A percentile compares a stretch with the other conserved stretches of the same genome.
These are phyloP conservation scores for Exephanes ischioxanthus DNA, from an alignment of 2,888 invertebrate species.

Conservation along the genomic window DNA sequence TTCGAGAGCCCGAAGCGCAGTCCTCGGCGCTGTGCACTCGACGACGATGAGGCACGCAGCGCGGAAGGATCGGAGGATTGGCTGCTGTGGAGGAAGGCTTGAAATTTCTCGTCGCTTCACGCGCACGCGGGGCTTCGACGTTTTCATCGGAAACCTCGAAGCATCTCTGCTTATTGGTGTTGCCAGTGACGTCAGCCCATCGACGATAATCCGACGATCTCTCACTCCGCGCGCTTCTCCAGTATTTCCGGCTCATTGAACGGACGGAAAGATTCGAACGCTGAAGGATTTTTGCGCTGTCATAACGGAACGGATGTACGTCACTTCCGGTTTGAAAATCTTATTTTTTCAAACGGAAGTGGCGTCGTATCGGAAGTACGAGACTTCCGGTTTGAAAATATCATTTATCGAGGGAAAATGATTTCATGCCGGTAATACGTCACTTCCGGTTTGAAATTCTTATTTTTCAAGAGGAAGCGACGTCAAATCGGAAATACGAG, in stretches of 20 bases:
- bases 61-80: background rate
- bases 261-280: background rate
- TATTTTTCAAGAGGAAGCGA: too few species aligned
- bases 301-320: background rate
- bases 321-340: too few species aligned
- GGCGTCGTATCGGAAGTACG: too few species aligned
- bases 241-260: constrained; percentile 42
- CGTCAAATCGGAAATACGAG: too few species aligned
- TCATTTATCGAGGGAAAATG: too few species aligned
- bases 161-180: constrained; percentile 66
- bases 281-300: background rate
- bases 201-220: constrained; percentile 29
- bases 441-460: too few species aligned
- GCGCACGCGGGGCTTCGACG: background rate
- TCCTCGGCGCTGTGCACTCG: background rate
- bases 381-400: too few species aligned
- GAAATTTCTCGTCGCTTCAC: background rate
- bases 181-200: constrained; percentile 61
- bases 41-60: background rate
- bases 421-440: too few species aligned
- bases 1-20: background rate
- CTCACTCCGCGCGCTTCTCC: background rate
- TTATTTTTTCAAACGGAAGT: too few species aligned
- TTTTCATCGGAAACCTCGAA: constrained; percentile 24
- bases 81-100: background rate